Base-by-base conservation (phyloP, 2,888 invertebrate genomes). In the Drosophila formosana region DNA sequence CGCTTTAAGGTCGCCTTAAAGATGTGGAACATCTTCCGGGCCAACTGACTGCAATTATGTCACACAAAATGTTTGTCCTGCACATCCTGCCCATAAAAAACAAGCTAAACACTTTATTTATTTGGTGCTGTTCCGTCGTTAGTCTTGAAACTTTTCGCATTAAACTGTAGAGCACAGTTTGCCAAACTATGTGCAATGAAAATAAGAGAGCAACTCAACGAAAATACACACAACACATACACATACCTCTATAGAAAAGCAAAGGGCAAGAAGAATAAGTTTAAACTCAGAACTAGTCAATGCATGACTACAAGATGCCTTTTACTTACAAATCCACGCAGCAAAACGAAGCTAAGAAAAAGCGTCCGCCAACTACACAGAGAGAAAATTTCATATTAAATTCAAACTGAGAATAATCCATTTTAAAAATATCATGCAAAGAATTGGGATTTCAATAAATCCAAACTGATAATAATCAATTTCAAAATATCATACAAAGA, bases 31-130 rank as follows among this genome's bases (percentile, higher is more conserved):
- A 63, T 69, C 63, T 71, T 69, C 50, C 46, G 63, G 49, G 30
- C 49, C 53, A 56, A 26, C 63, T 69, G 52, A 6, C 65, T 75
- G 66, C 77, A 83, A 82, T 82, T 80, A 75, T 85, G 82, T 85
- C 80, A 58, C 66, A 66, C 64, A 70, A 65, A 70, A 69, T 78
- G 70, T 71, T 75, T 67, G 63, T 66, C 64, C 69, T 65, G 66
- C 63, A 67, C 65, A 74, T 66, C 62, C 60, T 34, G 70, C 66
- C 66, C 60, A 82, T 78, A 78, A 80, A 82, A 68, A 66, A 80
- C 71, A 69, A 80, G 76, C 80, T 80, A 80, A 83, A 82, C 83
- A 80, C 86, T 83, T 75, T 84, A 83, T 83, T 86, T 84, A 83
- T 86, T 79, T 73, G 69, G 56, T 72, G 55, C 58, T 57, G 66